These are phyloP conservation scores for Ficedula albicollis DNA, from an alignment of 2,797 vertebrate genomes.

Conservation along the genomic window DNA sequence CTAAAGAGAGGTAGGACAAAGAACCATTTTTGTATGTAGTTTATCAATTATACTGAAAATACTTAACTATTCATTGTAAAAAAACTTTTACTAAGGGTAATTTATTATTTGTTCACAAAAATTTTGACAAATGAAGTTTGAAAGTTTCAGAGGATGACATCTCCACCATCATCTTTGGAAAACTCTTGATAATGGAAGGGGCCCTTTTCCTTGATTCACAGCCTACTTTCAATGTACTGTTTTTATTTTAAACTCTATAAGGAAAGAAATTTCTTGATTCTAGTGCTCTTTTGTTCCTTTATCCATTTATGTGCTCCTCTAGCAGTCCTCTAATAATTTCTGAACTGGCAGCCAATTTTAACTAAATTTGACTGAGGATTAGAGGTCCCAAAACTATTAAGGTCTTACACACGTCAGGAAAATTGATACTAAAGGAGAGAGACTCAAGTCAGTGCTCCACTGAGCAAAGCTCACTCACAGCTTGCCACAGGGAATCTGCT, in stretches of 20 bases:
- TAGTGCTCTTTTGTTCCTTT: neutral
- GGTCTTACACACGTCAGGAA: neutral
- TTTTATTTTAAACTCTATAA: neutral
- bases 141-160: neutral
- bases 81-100: neutral
- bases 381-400: constrained; percentile 56
- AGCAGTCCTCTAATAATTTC: constrained; percentile 15
- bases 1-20: neutral
- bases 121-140: neutral
- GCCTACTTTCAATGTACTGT: neutral
- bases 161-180: neutral
- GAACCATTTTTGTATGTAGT: neutral
- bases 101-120: neutral
- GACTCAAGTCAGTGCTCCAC: neutral
- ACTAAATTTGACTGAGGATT: constrained; percentile 60
- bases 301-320: neutral
- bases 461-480: constrained; percentile 1
- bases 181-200: neutral
- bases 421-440: constrained; percentile 35
- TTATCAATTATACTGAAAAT: neutral
- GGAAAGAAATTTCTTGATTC: neutral
- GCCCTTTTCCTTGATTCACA: neutral
- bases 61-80: neutral
- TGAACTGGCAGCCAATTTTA: constrained; percentile 43
- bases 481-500: constrained; percentile 4